These are phyloP conservation scores for Candidula unifasciata DNA, from an alignment of 2,888 invertebrate species.

Conservation along the genomic window DNA sequence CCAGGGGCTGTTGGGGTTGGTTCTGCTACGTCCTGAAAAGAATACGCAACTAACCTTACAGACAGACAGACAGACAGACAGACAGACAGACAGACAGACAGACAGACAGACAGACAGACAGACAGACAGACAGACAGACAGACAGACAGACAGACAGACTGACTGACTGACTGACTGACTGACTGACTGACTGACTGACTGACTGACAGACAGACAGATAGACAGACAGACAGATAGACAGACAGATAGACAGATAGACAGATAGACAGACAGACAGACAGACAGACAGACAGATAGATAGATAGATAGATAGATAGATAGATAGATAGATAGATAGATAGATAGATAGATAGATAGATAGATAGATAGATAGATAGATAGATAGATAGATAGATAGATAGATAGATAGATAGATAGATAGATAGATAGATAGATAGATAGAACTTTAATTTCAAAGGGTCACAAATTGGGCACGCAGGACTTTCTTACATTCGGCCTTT, in stretches of 20 bases:
- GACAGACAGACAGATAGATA: conserved; percentile 26
- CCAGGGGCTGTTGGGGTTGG: too few relatives aligned
- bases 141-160: too few relatives aligned
- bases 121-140: too few relatives aligned
- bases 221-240: conserved; percentile 13
- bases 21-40: too few relatives aligned
- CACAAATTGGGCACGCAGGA: too few relatives aligned
- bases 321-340: neutral
- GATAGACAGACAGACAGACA: conserved; percentile 30
- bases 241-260: conserved; percentile 36
- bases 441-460: too few relatives aligned
- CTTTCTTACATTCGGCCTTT: too few relatives aligned
- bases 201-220: neutral
- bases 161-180: too few relatives aligned
- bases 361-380: neutral
- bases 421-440: neutral
- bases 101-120: too few relatives aligned
- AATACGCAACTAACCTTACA: too few relatives aligned
- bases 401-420: neutral
- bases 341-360: neutral
- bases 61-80: too few relatives aligned
- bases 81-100: too few relatives aligned
- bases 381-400: neutral
- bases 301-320: neutral
- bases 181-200: neutral